Conservation (phyloP, 2,888 invertebrate species). For the Plagiodera versicolora region DNA sequence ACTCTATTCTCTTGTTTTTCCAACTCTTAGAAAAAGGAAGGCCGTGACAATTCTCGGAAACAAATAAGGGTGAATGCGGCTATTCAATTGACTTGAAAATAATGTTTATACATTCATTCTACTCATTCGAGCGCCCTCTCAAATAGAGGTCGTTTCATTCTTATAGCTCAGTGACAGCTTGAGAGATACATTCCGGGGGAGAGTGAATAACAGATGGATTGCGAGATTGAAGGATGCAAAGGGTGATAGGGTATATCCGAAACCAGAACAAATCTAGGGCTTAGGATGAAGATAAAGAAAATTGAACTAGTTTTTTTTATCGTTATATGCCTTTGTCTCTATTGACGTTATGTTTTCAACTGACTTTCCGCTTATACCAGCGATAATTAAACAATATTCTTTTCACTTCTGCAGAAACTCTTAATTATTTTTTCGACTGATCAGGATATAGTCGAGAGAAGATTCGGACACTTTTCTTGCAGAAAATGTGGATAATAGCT, state of each 20-base stretch:
- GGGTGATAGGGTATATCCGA: not conserved
- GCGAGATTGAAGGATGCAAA: not conserved
- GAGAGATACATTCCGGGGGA: conserved; percentile 9
- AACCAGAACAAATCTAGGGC: not conserved
- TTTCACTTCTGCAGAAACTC: too few relatives aligned
- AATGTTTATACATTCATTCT: not conserved
- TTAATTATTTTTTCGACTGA: too few relatives aligned
- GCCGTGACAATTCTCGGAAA: too few relatives aligned
- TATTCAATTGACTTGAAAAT: not conserved
- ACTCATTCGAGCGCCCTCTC: not conserved
- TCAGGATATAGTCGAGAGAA: too few relatives aligned
- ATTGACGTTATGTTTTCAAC: not conserved
- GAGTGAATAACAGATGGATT: not conserved
- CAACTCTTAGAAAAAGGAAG: too few relatives aligned
- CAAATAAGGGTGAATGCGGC: not conserved
- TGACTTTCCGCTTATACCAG: not conserved
- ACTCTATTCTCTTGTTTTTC: too few relatives aligned
- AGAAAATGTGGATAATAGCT: too few relatives aligned
- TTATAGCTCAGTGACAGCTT: conserved; percentile 22
- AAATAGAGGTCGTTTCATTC: conserved; percentile 6
- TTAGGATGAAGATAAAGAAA: not conserved
- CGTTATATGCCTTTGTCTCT: not conserved
- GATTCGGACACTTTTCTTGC: too few relatives aligned
- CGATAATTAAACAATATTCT: not conserved
- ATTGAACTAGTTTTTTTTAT: not conserved